A percentile compares a stretch with the other conserved stretches of the same genome.
Conservation (phyloP, 2,113 vertebrate genomes). For the Narcine bancroftii region DNA sequence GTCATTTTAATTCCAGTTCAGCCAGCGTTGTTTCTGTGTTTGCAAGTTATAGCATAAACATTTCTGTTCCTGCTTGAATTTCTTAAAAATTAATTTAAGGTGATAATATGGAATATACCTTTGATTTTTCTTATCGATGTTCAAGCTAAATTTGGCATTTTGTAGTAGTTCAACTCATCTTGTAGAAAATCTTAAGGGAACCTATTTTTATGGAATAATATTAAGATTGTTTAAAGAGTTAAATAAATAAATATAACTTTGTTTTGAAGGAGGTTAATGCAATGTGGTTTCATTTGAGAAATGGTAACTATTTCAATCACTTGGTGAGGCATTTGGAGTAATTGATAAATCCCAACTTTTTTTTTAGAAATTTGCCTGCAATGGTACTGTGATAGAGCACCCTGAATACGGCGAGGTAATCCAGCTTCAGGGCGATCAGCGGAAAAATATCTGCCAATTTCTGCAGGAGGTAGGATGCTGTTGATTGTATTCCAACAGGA, state of each 20-base stretch:
- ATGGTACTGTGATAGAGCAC: conserved; percentile 76
- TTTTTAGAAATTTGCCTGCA: conserved; percentile 71
- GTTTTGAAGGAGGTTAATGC: not conserved
- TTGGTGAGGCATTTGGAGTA: not conserved
- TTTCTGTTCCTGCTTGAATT: not conserved
- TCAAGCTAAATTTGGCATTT: not conserved
- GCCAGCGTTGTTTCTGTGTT: not conserved
- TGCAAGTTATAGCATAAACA: not conserved
- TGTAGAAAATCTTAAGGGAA: not conserved
- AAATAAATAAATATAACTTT: no score
- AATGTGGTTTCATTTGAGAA: not conserved
- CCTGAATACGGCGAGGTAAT: conserved; percentile 76
- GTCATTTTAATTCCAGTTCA: not conserved
- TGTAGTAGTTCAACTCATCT: not conserved
- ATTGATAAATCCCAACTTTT: not conserved
- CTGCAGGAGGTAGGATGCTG: conserved; percentile 63
- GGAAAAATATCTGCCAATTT: conserved; percentile 74
- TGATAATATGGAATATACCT: no score
- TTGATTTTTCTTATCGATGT: not conserved
- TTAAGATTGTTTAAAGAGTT: not conserved
- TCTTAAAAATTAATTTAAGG: no score
- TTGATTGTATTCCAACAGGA: not conserved
- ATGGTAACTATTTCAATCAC: not conserved
- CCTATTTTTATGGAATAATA: not conserved
- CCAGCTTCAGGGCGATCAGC: conserved; percentile 74